Evolutionary conservation across 1,140 invertebrate species (phyloP).

Genomic region (Bombus pascuorum): DNA sequence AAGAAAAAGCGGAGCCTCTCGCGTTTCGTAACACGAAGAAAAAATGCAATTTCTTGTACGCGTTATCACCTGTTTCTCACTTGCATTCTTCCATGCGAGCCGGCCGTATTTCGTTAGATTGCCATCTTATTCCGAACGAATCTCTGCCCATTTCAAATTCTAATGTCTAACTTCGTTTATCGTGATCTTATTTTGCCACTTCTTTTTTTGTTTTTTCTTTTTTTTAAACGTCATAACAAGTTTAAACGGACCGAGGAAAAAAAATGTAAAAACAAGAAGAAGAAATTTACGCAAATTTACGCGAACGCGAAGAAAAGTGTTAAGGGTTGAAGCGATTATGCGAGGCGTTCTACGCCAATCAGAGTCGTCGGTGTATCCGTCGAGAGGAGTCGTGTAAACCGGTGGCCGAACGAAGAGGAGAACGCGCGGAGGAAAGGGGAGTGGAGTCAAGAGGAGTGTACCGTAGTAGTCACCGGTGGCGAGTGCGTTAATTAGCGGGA

Average conservation of each 20-base stretch:
- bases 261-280: not conserved
- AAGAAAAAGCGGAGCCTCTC: not conserved
- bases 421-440: not conserved
- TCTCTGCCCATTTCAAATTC: slow-evolving; percentile 1
- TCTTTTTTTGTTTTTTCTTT: too few relatives aligned
- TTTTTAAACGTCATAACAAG: not conserved
- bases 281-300: not conserved
- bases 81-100: not conserved
- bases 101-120: not conserved
- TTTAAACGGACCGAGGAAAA: not conserved
- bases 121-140: not conserved
- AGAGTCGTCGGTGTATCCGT: slow-evolving; percentile 18
- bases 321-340: slow-evolving; percentile 19
- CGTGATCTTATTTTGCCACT: too few relatives aligned
- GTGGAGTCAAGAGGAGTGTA: slow-evolving; percentile 71
- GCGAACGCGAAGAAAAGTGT: not conserved
- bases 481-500: slow-evolving; percentile 82
- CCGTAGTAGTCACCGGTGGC: slow-evolving; percentile 73
- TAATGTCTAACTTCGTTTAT: not conserved
- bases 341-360: slow-evolving; percentile 37
- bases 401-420: not conserved
- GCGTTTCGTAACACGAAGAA: not conserved
- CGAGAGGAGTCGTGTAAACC: slow-evolving; percentile 12
- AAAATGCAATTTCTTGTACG: too few relatives aligned
- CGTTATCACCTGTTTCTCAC: not conserved